Conservation (phyloP, 2,888 invertebrate genomes). For the Zygothrica quintamaculata region DNA sequence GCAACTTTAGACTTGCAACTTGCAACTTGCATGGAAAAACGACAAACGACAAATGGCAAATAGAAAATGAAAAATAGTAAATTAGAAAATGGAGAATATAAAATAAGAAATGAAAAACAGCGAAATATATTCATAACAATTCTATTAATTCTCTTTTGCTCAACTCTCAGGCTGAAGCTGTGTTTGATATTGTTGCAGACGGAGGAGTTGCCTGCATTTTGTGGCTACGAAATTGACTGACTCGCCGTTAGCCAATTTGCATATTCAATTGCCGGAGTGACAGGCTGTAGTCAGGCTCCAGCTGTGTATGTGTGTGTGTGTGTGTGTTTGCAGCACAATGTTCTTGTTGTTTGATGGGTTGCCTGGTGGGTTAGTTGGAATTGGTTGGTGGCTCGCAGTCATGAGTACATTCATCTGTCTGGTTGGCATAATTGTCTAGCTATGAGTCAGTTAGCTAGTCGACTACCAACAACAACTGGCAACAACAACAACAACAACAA, state of each 20-base stretch:
- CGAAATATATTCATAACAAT: slow-evolving; percentile 67
- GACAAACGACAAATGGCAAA: not conserved
- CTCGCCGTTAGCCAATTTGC: slow-evolving; percentile 62
- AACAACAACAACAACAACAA: no score
- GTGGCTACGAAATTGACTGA: slow-evolving; percentile 47
- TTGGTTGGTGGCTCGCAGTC: not conserved
- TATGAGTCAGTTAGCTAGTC: slow-evolving; percentile 55
- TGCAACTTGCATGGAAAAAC: not conserved
- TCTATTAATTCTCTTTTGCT: slow-evolving; percentile 61
- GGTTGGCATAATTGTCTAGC: slow-evolving; percentile 53
- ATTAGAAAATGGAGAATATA: not conserved
- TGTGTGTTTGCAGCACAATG: not conserved
- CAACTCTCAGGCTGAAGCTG: slow-evolving; percentile 35
- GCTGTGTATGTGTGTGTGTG: no score
- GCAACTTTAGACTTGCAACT: slow-evolving; percentile 18
- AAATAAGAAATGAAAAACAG: slow-evolving; percentile 11
- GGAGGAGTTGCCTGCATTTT: slow-evolving; percentile 9
- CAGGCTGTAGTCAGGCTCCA: slow-evolving; percentile 50
- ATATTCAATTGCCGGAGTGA: slow-evolving; percentile 70
- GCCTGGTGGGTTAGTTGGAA: not conserved
- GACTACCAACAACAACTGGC: slow-evolving; percentile 45
- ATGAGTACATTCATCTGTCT: slow-evolving; percentile 6
- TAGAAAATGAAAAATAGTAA: not conserved
- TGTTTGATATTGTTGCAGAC: slow-evolving; percentile 41
- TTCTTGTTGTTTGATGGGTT: not conserved